Evolutionary conservation across 2,113 vertebrate species (phyloP), one percentile per base, ranked within the genome.

Genomic region (Ascaphus truei): DNA sequence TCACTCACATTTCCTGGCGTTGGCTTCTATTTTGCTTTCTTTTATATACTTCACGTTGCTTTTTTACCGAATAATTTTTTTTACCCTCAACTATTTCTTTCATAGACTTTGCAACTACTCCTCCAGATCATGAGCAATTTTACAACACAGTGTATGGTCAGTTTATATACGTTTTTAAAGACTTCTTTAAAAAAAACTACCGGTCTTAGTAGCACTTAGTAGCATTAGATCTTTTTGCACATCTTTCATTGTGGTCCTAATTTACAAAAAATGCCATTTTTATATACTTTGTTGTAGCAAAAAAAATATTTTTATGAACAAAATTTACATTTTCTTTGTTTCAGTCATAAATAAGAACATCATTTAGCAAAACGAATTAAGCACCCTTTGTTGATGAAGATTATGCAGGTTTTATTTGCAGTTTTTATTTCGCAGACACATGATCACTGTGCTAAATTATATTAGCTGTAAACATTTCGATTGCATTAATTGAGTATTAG

Each of bases 111-210:
- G 91, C 91, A 77, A 93, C 92, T 79, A 81, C 84, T 89, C 87
- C 91, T 83, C 88, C 92, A 88, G 92, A 89, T 92, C 86, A 90
- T 91, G 90, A 95, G 92, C 92, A 90, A 84, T 89, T 89, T 85
- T 90, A 83, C 81, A 34, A 85, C 86, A 81, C 87, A 82, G 79
- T 85, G 67, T 86, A 87, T 89, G 88, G 91, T 93, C 85, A 88
- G 89, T 93, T 87, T 85, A 72, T 71, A 20, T 68, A 68, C 76
- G 36, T 79, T 82, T 82, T 81, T 57, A 53, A 68, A 76, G 9
- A 80, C 64, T 67, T 71, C 31, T 77, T 69, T 71, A 36, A 55
- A 60, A 59, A n/a, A 36, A 69, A 9, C 52, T 56, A 77, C 41
- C 65, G 20, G 74, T 58, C 51, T n/a, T 79, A n/a, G 60, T 86